Base-by-base conservation (phyloP, 2,113 vertebrate species). In the Ameiurus melas region DNA sequence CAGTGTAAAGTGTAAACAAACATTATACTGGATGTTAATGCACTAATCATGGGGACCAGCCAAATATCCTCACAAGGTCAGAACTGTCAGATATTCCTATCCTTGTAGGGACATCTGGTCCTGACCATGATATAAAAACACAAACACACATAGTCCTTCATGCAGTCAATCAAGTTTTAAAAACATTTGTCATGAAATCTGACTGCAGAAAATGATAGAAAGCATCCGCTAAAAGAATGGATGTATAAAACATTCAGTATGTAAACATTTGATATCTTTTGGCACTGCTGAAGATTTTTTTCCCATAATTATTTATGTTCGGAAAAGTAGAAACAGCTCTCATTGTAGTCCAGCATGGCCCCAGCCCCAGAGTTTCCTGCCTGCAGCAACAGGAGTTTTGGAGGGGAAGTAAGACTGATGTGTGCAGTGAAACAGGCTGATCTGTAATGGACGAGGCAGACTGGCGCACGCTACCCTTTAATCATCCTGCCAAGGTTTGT, bases 171-270 rank as follows among this genome's bases (percentile, higher is more conserved):
- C 86, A 90, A 43, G 75, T 51, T 79, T 62, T 22, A 57, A 79
- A 83, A 90, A 88, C 71, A 81, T 58, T 53, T 53, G 39, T 60
- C 27, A 57, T 20, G 19, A 33, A 85, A 68, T 80, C 64, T 30
- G 57, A 60, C 84, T 51, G 36, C 66, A 71, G 84, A 86, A 71
- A 83, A 85, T 51, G 64, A 60, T 47, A 87, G 68, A 60, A 73
- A 73, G 16, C 66, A 83, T 60, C 68, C 39, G 12, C 73, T 9
- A 47, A 78, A 10, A 16, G 33, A 51, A 47, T 53, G 27, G 36
- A 62, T 88, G 84, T 51, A 88, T 78, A 86, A 86, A 77, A 57
- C 89, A 88, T 36, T 70, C 51, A 57, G 14, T n/a, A 58, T 60
- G 53, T 86, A 70, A 86, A 78, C 51, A 79, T 71, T 53, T 39